A percentile compares a stretch with the other conserved stretches of the same genome.
phyloP scores from a whole-genome alignment of 2,797 vertebrate species.

The Otolemur crassicaudatus region DNA sequence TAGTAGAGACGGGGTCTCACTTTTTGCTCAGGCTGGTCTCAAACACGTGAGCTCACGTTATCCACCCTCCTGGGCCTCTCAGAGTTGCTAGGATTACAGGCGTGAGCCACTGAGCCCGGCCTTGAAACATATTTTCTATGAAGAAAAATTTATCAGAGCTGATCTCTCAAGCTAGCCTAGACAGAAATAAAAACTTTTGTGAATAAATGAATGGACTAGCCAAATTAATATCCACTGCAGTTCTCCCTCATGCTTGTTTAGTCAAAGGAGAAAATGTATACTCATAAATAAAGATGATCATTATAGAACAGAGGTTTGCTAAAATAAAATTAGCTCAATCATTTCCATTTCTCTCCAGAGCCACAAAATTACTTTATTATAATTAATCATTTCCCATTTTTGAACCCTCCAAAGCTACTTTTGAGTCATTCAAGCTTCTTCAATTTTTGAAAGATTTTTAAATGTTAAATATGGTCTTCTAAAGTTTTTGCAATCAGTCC shows the following conservation, averaged over 20 bases:
- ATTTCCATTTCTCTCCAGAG: constrained; percentile 65
- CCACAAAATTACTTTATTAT: constrained; percentile 56
- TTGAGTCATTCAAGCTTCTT: constrained; percentile 64
- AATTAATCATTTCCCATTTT: constrained; percentile 54
- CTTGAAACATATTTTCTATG: constrained; percentile 43
- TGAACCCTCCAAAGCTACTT: constrained; percentile 46
- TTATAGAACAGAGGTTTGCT: constrained; percentile 45
- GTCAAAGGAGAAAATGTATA: constrained; percentile 57
- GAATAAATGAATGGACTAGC: constrained; percentile 42
- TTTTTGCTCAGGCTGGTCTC: too few species aligned
- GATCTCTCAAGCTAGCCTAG: constrained; percentile 29
- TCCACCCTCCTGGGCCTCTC: too few species aligned
- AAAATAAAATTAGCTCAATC: constrained; percentile 59
- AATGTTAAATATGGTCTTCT: constrained; percentile 50
- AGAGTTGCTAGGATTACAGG: too few species aligned
- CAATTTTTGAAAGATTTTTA: constrained; percentile 56
- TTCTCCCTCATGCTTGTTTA: constrained; percentile 40
- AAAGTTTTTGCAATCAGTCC: neutral
- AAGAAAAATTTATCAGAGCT: constrained; percentile 64
- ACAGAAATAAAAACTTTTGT: constrained; percentile 58
- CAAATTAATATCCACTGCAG: constrained; percentile 58
- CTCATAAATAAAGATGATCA: constrained; percentile 57
- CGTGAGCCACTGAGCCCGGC: too few species aligned
- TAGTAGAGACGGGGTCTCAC: too few species aligned
- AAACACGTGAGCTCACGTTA: too few species aligned